A percentile compares a stretch with the other conserved stretches of the same genome.
phyloP scores from a whole-genome alignment of 2,888 invertebrate genomes.

The Heliconius ismenius region DNA sequence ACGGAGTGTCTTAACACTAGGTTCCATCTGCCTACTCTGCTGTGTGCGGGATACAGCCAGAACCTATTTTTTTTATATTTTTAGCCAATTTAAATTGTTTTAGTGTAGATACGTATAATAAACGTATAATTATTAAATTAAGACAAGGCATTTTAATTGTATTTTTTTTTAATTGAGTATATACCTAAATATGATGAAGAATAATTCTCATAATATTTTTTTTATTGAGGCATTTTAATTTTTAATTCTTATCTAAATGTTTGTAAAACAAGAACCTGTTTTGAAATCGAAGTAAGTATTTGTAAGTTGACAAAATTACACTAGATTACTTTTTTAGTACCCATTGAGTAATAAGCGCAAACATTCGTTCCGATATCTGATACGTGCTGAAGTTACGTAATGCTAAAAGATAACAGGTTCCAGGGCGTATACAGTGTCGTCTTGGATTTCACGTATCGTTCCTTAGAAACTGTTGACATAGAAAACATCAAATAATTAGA shows the following conservation, averaged over 20 bases:
- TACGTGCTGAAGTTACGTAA: background rate
- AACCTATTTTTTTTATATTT: too few species aligned
- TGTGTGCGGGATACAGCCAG: too few species aligned
- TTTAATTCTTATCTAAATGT: too few species aligned
- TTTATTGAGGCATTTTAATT: background rate
- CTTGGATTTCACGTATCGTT: background rate
- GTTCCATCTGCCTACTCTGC: too few species aligned
- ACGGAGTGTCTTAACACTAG: too few species aligned
- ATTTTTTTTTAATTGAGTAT: too few species aligned
- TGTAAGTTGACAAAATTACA: background rate
- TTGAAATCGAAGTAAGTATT: too few species aligned
- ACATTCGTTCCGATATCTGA: background rate
- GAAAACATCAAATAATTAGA: background rate
- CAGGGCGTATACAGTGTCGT: conserved; percentile 2
- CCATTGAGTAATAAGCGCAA: background rate
- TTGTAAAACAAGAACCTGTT: background rate
- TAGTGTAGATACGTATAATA: too few species aligned
- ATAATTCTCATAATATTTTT: background rate
- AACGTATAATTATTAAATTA: background rate
- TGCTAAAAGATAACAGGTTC: background rate
- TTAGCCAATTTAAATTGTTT: too few species aligned
- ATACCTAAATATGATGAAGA: background rate
- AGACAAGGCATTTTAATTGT: too few species aligned
- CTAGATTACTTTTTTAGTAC: background rate
- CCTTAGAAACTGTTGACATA: background rate